Evolutionary conservation across 2,888 invertebrate genomes (phyloP).

Genomic region (Alloplasta piceator): DNA sequence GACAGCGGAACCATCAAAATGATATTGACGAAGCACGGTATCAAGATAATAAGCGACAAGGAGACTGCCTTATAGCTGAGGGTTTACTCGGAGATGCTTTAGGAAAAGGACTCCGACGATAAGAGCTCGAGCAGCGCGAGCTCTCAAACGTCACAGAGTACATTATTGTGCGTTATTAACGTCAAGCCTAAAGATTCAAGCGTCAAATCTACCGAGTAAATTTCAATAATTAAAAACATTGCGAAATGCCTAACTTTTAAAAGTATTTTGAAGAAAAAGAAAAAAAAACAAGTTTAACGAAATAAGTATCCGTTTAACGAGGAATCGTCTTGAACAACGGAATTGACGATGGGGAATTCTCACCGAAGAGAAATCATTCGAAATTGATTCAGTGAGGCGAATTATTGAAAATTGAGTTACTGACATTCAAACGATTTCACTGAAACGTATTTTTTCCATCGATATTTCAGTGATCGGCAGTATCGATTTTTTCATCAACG

Average conservation of each 20-base stretch:
- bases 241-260: not conserved
- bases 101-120: slow-evolving; percentile 61
- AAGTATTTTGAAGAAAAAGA: not conserved
- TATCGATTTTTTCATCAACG: no score
- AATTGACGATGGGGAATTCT: no score
- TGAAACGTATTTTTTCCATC: no score
- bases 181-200: slow-evolving; percentile 51
- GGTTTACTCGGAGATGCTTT: slow-evolving; percentile 70
- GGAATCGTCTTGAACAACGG: slow-evolving; percentile 28
- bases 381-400: no score
- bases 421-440: no score
- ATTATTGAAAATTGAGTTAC: no score
- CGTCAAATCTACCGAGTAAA: slow-evolving; percentile 21
- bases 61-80: slow-evolving; percentile 86
- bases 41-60: slow-evolving; percentile 91
- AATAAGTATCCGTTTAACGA: not conserved
- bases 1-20: slow-evolving; percentile 87
- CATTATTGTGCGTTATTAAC: slow-evolving; percentile 59
- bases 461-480: no score
- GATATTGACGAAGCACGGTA: slow-evolving; percentile 91
- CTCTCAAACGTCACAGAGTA: slow-evolving; percentile 46
- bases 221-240: no score
- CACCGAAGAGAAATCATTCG: no score
- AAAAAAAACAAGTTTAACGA: not conserved
- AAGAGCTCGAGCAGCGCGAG: slow-evolving; percentile 50